Percentiles rank a stretch among this genome's conserved stretches.
Conservation (phyloP, 2,113 vertebrate species). For the Phylloscopus whistleri region DNA sequence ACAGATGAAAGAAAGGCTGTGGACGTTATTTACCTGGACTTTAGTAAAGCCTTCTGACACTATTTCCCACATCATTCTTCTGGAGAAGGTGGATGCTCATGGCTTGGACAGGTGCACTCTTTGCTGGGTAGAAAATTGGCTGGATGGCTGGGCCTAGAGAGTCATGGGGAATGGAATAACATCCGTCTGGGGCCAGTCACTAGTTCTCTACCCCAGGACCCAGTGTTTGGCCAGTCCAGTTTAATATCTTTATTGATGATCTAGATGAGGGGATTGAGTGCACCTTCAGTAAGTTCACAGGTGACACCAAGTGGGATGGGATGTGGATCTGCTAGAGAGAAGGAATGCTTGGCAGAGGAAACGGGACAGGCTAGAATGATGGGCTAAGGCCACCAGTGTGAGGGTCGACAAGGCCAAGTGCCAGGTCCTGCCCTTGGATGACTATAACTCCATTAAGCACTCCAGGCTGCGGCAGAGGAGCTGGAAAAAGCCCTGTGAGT, state of each 20-base stretch:
- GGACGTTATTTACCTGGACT: neutral
- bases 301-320: neutral
- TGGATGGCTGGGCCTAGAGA: neutral
- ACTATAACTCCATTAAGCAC: neutral
- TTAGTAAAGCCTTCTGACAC: neutral
- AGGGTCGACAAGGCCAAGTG: neutral
- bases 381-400: neutral
- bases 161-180: neutral
- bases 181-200: accelerated
- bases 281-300: neutral
- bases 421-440: neutral
- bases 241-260: neutral
- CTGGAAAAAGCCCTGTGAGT: neutral
- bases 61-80: neutral
- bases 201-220: neutral
- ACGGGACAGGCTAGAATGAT: neutral
- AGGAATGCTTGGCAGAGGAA: neutral
- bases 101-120: neutral
- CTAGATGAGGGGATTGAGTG: neutral
- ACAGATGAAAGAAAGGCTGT: neutral
- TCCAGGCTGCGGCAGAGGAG: neutral
- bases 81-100: neutral
- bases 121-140: neutral
- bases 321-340: neutral
- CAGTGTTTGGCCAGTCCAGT: neutral